phyloP scores from a whole-genome alignment of 2,888 invertebrate species.

The Drosophila mercatorum region DNA sequence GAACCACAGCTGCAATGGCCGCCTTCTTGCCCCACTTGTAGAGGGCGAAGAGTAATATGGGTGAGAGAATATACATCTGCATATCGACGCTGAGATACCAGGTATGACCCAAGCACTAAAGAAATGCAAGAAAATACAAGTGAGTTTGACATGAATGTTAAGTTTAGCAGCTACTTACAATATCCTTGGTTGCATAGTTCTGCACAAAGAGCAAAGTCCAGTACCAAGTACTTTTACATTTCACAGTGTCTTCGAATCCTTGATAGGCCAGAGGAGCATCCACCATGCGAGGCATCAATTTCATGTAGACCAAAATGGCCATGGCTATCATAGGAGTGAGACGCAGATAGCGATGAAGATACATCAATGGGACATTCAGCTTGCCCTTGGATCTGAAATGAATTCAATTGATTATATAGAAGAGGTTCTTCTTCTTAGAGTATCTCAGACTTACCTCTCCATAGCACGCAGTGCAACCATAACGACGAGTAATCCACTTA shows the following conservation, averaged over 20 bases:
- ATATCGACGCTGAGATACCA: slow-evolving; percentile 87
- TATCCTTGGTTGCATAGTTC: slow-evolving; percentile 81
- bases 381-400: slow-evolving; percentile 53
- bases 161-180: slow-evolving; percentile 57
- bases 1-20: slow-evolving; percentile 41
- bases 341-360: slow-evolving; percentile 81
- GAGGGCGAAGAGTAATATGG: slow-evolving; percentile 85
- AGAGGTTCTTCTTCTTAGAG: background rate
- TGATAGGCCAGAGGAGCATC: slow-evolving; percentile 84
- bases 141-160: background rate
- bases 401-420: background rate
- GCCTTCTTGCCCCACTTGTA: slow-evolving; percentile 79
- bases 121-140: background rate
- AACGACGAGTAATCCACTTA: slow-evolving; percentile 86
- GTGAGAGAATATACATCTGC: slow-evolving; percentile 86
- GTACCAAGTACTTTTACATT: slow-evolving; percentile 84
- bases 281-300: slow-evolving; percentile 83
- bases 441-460: slow-evolving; percentile 43
- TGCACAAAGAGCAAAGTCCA: slow-evolving; percentile 84
- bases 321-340: slow-evolving; percentile 85
- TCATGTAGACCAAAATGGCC: slow-evolving; percentile 84
- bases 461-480: slow-evolving; percentile 61
- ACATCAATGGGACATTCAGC: slow-evolving; percentile 72
- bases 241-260: background rate
- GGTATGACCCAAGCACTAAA: slow-evolving; percentile 85